These are phyloP conservation scores for Drosophila ochracea DNA, from an alignment of 2,888 invertebrate species.

Conservation along the genomic window DNA sequence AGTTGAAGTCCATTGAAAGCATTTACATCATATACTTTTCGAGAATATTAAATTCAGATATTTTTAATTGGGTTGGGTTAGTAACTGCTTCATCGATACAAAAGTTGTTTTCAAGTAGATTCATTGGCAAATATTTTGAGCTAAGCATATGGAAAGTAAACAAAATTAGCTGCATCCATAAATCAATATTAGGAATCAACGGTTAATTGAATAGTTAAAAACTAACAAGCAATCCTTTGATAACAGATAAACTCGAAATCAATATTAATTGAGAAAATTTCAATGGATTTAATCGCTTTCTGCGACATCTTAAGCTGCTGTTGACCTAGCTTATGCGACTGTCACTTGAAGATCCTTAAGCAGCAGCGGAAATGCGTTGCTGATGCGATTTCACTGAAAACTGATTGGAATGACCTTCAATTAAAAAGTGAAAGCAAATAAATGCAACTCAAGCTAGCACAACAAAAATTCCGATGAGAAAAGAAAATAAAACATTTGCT, in stretches of 20 bases:
- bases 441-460: conserved; percentile 2
- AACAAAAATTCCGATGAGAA: conserved; percentile 16
- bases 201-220: not conserved
- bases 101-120: not conserved
- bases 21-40: not conserved
- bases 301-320: conserved; percentile 8
- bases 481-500: not conserved
- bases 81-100: not conserved
- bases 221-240: not conserved
- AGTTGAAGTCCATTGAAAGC: not conserved
- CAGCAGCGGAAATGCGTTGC: conserved; percentile 36
- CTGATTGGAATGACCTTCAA: conserved; percentile 54
- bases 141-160: not conserved
- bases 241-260: conserved; percentile 5
- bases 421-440: conserved; percentile 31
- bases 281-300: not conserved
- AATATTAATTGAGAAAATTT: conserved; percentile 7
- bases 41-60: not conserved
- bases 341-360: conserved; percentile 31
- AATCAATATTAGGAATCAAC: not conserved
- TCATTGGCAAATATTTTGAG: not conserved
- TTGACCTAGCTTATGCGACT: conserved; percentile 25
- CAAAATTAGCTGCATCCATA: not conserved
- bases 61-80: not conserved
- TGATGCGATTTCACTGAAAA: conserved; percentile 19